Evolutionary conservation across 1,140 invertebrate genomes (phyloP), one percentile per base, ranked within the genome.

Genomic region (Pantala flavescens): DNA sequence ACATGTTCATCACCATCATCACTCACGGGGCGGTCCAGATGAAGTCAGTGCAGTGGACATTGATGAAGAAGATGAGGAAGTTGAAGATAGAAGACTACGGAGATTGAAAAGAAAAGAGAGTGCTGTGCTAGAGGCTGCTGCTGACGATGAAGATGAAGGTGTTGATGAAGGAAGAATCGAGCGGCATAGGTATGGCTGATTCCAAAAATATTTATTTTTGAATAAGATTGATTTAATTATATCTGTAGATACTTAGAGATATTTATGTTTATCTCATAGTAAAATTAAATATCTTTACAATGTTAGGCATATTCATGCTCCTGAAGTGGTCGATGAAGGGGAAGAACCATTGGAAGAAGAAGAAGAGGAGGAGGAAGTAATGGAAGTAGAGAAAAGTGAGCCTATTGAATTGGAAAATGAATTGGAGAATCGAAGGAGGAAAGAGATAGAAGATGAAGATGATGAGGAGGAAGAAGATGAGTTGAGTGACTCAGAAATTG

Each of bases 401-500:
- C 84, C 87, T 28, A 89, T 90, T 77, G 87, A 88, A 76, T 87
- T 88, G 76, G 85, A 84, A 75, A 70, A 23, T 21, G n/a, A 23
- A 5, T 70, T 70, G 28, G 84, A 80, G n/a, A 79, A 78, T 36
- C 77, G 78, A 77, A 77, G 77, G 24, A 77, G 77, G 76, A 82
- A 80, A 73, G 83, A 81, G 74, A 73, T 84, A 0, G 82, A 84
- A 23, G 82, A 77, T 0, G 86, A 84, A 0, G 90, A 91, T 76
- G 90, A 91, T 77, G 89, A 88, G 74, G 91, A 91, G 76, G 86
- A 86, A 74, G 86, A 88, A 80, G 87, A 87, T 23, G 87, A 89
- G 76, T 79, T 93, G 0, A 92, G 90, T 76, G 92, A 93, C 79
- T 87, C 87, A 43, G 94, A 96, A 83, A 90, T 97, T 78, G 94